Conservation (phyloP, 1,140 invertebrate species). For the Mesaphorura yosii region DNA sequence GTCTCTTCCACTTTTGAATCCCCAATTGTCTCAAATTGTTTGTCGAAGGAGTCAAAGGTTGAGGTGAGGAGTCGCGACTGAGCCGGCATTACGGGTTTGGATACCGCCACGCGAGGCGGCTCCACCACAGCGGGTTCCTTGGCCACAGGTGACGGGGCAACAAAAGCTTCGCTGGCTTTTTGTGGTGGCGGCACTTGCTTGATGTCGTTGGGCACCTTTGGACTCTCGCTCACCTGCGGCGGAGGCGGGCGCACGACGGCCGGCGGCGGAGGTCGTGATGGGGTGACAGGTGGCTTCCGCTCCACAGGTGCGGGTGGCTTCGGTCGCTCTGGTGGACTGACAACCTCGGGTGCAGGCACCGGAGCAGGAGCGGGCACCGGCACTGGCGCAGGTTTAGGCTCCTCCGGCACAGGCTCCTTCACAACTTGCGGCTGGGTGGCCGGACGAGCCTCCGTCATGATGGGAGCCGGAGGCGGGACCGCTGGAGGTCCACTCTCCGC, state of each 20-base stretch:
- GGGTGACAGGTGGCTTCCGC: conserved; percentile 24
- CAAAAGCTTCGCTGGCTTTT: conserved; percentile 20
- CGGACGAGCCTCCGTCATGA: background rate
- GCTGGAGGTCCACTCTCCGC: no score
- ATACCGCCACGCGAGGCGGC: background rate
- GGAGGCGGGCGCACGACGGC: conserved; percentile 5
- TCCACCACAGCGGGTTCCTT: background rate
- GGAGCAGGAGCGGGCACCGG: background rate
- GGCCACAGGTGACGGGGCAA: background rate
- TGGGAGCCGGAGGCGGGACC: no score
- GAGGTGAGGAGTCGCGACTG: no score
- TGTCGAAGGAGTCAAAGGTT: background rate
- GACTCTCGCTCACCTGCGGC: conserved; percentile 2
- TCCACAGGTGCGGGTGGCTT: conserved; percentile 2
- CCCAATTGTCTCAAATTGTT: background rate
- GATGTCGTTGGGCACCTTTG: conserved; percentile 14
- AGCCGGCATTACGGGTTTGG: background rate
- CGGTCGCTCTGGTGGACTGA: background rate
- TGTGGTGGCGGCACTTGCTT: conserved; percentile 8
- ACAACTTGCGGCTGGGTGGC: background rate
- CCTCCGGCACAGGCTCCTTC: background rate
- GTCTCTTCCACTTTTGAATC: no score
- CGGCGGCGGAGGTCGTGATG: conserved; percentile 34
- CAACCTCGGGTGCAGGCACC: background rate
- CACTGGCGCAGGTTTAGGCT: background rate